Base-by-base conservation (phyloP, 2,797 vertebrate genomes). In the Capromys pilorides region DNA sequence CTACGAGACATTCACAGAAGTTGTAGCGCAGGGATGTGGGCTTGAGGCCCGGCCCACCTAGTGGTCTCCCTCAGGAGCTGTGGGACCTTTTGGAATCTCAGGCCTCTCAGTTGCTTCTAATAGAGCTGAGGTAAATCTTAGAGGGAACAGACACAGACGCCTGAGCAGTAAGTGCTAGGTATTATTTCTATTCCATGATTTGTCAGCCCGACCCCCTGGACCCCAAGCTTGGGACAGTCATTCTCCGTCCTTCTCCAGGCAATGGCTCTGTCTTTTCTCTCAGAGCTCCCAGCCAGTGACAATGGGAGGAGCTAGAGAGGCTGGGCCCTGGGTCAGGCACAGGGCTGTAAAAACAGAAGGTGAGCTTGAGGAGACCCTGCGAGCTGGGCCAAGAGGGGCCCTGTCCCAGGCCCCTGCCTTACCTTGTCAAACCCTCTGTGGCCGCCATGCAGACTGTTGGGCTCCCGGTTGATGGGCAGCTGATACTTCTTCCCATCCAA, bases 351-450 rank as follows among this genome's bases (percentile, higher is more conserved):
- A 88, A 81, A 88, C 19, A 61, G 81, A 61, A 49, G 64, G 69
- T 4, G 26, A 0, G 57, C 61, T 24, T 51, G 45, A 51, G 49
- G 79, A 39, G 2, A 41, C 85, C 54, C 7, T 26, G 33, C 45
- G 18, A 87, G 64, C 80, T 36, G 18, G 54, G 31, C 39, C 51
- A 57, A 14, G 71, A 59, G 14, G 66, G 39, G 31, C 28, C 41
- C 12, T 22, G 19, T 54, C 77, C 36, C 28, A 22, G 0, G 39
- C 12, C n/a, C 64, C 0, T 2, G 49, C 41, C 88, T 97, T 94
- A 99, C 99, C 99, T 99, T 99, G 94, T 99, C 99, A 97, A 99
- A 99, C 18, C 99, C 99, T 71, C 36, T 98, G 95, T 99, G 94
- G 57, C 99, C 99, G 91, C 99, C 99, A 0, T 99, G 99, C 41